A percentile compares a stretch with the other conserved stretches of the same genome.
These are phyloP conservation scores for Trididemnum miniatum DNA, from an alignment of 23 tunicate genomes.

Conservation along the genomic window DNA sequence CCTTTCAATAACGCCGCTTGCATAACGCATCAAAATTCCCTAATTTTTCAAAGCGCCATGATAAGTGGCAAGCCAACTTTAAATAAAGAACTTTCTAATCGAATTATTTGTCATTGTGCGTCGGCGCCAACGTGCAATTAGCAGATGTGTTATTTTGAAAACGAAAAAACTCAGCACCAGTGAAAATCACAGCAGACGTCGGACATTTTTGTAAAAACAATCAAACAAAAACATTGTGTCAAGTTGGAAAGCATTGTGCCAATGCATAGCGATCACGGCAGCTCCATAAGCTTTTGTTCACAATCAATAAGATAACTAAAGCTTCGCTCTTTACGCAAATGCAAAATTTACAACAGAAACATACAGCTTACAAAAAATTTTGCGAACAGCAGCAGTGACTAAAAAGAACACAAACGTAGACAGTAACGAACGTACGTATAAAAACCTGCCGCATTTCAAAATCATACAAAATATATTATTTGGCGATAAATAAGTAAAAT, in stretches of 20 bases:
- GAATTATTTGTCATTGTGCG: background rate
- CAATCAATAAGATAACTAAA: too few species aligned
- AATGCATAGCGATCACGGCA: too few species aligned
- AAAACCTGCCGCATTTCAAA: slow-evolving; percentile 4
- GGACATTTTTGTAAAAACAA: background rate
- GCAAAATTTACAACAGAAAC: background rate
- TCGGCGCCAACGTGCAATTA: background rate
- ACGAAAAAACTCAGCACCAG: background rate
- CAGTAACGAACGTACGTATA: background rate
- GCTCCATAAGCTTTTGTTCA: background rate
- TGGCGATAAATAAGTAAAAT: slow-evolving; percentile 9
- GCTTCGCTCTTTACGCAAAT: too few species aligned
- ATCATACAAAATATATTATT: slow-evolving; percentile 17
- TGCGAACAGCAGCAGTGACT: slow-evolving; percentile 14
- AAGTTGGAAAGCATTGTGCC: background rate
- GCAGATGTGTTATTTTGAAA: background rate
- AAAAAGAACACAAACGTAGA: background rate
- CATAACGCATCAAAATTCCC: too few species aligned
- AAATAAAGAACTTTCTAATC: background rate
- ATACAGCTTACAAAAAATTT: background rate
- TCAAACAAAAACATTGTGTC: background rate
- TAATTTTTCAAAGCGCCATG: too few species aligned
- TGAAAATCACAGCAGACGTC: background rate
- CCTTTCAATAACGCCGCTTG: too few species aligned
- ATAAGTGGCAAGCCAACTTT: background rate